phyloP scores from a whole-genome alignment of 1,140 invertebrate species.

The Ostrea denselamellosa region DNA sequence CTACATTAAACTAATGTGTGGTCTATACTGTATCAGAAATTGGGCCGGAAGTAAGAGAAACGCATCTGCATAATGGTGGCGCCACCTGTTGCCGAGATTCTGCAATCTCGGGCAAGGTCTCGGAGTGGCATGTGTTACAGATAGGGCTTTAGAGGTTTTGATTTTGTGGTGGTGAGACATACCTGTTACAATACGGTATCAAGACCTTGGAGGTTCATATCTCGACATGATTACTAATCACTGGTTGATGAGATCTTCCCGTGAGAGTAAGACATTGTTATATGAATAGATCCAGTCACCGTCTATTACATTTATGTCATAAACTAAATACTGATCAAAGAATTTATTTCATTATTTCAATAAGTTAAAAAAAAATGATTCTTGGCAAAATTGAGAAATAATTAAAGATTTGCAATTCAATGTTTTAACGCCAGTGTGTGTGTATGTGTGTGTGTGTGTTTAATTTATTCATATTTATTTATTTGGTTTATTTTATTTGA shows the following conservation, averaged over 20 bases:
- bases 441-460: no score
- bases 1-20: not conserved
- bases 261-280: not conserved
- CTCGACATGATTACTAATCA: slow-evolving; percentile 9
- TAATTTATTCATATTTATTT: no score
- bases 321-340: no score
- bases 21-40: not conserved
- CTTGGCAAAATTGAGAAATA: no score
- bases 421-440: no score
- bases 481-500: no score
- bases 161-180: not conserved
- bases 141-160: not conserved
- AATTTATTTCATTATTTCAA: no score
- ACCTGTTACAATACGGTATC: slow-evolving; percentile 22
- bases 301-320: no score
- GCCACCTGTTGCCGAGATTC: slow-evolving; percentile 26
- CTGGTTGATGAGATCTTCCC: not conserved
- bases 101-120: slow-evolving; percentile 34
- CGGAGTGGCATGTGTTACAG: slow-evolving; percentile 13
- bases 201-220: not conserved
- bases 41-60: not conserved
- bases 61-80: slow-evolving; percentile 4
- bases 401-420: no score
- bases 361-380: no score
- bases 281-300: not conserved